phyloP scores from a whole-genome alignment of 2,113 vertebrate genomes.

The chimpanzee (Pan troglodytes) region NHGRI_mPanTro3-v2.1_pri NC_072421.2:46898001-46898500 shows the following conservation, averaged over 20 bases:
- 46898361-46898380: background rate
- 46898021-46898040: background rate
- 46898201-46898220: too few species aligned
- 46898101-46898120: too few species aligned
- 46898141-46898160: too few species aligned
- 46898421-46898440: background rate
- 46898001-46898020: background rate
- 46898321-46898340: background rate
- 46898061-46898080: too few species aligned
- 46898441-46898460: background rate
- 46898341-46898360: background rate
- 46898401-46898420: background rate
- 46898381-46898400: background rate
- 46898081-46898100: too few species aligned
- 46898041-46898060: too few species aligned
- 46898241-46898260: too few species aligned
- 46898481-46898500: background rate
- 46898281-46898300: too few species aligned
- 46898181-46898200: too few species aligned
- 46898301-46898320: too few species aligned
- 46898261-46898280: accelerated
- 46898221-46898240: too few species aligned
- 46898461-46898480: background rate
- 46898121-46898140: too few species aligned
- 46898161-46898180: accelerated